Conservation (phyloP, 1,140 invertebrate species). For the Drosophila watanabei region DNA sequence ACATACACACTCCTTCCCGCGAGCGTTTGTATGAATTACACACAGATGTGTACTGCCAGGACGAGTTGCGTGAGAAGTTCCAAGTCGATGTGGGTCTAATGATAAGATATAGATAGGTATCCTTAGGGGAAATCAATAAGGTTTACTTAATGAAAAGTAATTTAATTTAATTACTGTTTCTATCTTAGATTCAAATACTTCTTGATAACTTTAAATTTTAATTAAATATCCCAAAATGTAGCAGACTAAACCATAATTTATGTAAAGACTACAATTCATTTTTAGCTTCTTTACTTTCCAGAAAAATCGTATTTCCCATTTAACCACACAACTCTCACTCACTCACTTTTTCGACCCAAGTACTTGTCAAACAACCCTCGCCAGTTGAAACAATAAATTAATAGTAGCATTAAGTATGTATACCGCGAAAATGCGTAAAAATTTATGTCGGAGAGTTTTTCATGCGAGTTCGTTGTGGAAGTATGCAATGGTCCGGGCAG, state of each 20-base stretch:
- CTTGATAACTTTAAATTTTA: background rate
- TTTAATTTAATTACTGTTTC: too few relatives aligned
- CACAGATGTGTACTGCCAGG: slow-evolving; percentile 19
- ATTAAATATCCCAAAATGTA: background rate
- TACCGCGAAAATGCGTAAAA: slow-evolving; percentile 62
- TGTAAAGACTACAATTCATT: too few relatives aligned
- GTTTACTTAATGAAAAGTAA: background rate
- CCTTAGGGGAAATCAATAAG: background rate
- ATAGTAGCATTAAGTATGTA: slow-evolving; percentile 75
- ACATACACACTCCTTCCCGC: slow-evolving; percentile 3
- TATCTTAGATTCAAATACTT: background rate
- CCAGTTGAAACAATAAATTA: slow-evolving; percentile 60
- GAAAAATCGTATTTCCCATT: background rate
- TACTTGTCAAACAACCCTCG: slow-evolving; percentile 23
- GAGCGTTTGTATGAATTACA: slow-evolving; percentile 45
- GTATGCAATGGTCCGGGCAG: slow-evolving; percentile 40
- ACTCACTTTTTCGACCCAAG: too few relatives aligned
- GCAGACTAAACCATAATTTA: too few relatives aligned
- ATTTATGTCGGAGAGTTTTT: slow-evolving; percentile 64
- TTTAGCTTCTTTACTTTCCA: too few relatives aligned
- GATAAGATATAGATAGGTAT: background rate
- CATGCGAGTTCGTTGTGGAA: slow-evolving; percentile 29
- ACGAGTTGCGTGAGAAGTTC: slow-evolving; percentile 25
- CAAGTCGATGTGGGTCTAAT: background rate
- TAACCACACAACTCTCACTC: background rate